Conservation (phyloP, 2,113 vertebrate genomes). For the Anarrhichthys ocellatus region DNA sequence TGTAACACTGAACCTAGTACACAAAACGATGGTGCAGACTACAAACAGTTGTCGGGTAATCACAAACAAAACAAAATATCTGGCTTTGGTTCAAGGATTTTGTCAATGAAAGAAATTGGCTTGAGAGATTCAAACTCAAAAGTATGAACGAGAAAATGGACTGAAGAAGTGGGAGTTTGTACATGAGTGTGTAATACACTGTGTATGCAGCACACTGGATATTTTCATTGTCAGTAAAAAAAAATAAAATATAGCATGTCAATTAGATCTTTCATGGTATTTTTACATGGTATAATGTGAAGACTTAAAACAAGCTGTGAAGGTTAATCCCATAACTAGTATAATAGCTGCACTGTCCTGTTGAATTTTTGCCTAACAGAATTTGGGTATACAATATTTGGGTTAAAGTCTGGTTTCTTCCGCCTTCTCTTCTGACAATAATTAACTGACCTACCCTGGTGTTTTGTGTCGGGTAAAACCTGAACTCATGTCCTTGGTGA, state of each 20-base stretch:
- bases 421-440: slow-evolving; percentile 9
- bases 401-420: slow-evolving; percentile 5
- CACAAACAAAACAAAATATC: background rate
- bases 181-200: background rate
- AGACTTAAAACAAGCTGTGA: slow-evolving; percentile 3
- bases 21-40: background rate
- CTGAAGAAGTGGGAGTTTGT: background rate
- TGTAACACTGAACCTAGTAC: background rate
- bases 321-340: background rate
- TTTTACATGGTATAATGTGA: background rate
- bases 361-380: background rate
- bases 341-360: background rate
- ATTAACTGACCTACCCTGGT: slow-evolving; percentile 48
- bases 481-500: slow-evolving; percentile 58
- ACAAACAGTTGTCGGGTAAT: background rate
- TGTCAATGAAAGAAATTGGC: background rate
- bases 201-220: slow-evolving; percentile 7
- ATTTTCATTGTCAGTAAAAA: background rate
- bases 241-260: background rate
- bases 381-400: slow-evolving; percentile 11
- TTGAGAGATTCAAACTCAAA: slow-evolving; percentile 1
- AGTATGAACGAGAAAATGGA: slow-evolving; percentile 5
- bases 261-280: background rate
- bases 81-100: background rate
- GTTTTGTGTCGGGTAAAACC: slow-evolving; percentile 54